A percentile compares a stretch with the other conserved stretches of the same genome.
Conservation (phyloP, 2,888 invertebrate genomes). For the Prosopocoilus inquinatus region DNA sequence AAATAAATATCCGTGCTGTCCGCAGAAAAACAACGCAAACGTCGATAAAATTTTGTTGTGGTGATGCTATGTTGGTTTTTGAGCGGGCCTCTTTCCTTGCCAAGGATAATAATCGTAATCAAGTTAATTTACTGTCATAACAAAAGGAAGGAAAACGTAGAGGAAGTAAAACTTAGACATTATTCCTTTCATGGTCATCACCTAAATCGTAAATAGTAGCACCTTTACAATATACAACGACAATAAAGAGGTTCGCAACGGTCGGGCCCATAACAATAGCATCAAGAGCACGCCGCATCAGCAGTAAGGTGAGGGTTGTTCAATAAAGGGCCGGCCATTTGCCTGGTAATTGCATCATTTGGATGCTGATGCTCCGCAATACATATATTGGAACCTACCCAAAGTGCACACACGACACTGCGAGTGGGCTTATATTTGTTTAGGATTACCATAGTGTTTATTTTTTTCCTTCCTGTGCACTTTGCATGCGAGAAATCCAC, state of each 20-base stretch:
- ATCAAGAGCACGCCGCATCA: slow-evolving; percentile 33
- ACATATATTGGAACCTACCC: slow-evolving; percentile 47
- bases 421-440: slow-evolving; percentile 45
- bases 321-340: slow-evolving; percentile 43
- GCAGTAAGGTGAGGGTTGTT: slow-evolving; percentile 32
- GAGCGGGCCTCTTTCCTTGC: too few species aligned
- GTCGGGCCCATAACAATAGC: slow-evolving; percentile 36
- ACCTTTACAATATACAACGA: slow-evolving; percentile 28
- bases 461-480: slow-evolving; percentile 26
- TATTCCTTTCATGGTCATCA: slow-evolving; percentile 31
- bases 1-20: not conserved
- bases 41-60: too few species aligned
- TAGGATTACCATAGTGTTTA: slow-evolving; percentile 42
- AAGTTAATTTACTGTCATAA: slow-evolving; percentile 11
- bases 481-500: slow-evolving; percentile 21
- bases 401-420: slow-evolving; percentile 44
- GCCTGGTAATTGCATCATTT: slow-evolving; percentile 51
- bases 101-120: slow-evolving; percentile 11
- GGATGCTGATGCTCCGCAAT: slow-evolving; percentile 50
- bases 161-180: slow-evolving; percentile 18
- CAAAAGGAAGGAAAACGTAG: slow-evolving; percentile 11
- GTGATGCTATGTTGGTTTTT: too few species aligned
- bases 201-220: slow-evolving; percentile 36
- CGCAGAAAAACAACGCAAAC: too few species aligned
- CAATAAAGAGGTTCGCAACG: slow-evolving; percentile 37